Evolutionary conservation across 2,888 invertebrate species (phyloP), one percentile per base, ranked within the genome.

Genomic region (Odontocolon sp.): DNA sequence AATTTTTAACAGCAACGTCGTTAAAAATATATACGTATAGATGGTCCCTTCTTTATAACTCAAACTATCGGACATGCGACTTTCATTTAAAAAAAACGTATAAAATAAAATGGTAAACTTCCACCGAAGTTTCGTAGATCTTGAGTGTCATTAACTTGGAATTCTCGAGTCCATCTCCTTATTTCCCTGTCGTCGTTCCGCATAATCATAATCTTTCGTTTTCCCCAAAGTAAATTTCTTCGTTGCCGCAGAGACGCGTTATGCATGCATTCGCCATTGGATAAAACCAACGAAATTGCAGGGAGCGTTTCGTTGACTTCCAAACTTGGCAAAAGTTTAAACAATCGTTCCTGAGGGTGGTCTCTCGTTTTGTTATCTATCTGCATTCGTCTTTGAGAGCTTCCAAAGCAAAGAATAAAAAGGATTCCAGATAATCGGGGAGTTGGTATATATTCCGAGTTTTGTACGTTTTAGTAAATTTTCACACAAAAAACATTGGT

Each of bases 261-360:
- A 78, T 78, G n/a, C n/a, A n/a, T n/a, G n/a, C n/a, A 72, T 71
- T 68, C 75, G 57, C 71, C 38, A 2, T 8, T 45, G 56, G 66
- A 33, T 50, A 45, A 59, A 4, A 42, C 42, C 33, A 21, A 40
- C 6, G 31, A 23, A 23, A 59, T 33, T 33, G 18, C 33, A 64
- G 50, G 16, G 56, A 36, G 66, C 31, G 21, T 45, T 50, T 63
- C 75, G 54, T 57, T 75, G 63, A 38, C 38, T 76, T 61, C 42
- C 11, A 47, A 61, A 69, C 52, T 79, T 76, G 61, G 47, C 16
- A 59, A 76, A 79, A 70, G 64, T 79, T 76, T 71, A 33, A 76
- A 72, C 50, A 78, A 75, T 23, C 38, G 54, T 14, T 50, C 40
- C 8, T 38, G 36, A 8, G 26, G 47, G 28, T 36, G 16, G 45